A percentile compares a stretch with the other conserved stretches of the same genome.
Evolutionary conservation across 2,888 invertebrate genomes (phyloP).

Genomic region (Spisula subtruncata): DNA sequence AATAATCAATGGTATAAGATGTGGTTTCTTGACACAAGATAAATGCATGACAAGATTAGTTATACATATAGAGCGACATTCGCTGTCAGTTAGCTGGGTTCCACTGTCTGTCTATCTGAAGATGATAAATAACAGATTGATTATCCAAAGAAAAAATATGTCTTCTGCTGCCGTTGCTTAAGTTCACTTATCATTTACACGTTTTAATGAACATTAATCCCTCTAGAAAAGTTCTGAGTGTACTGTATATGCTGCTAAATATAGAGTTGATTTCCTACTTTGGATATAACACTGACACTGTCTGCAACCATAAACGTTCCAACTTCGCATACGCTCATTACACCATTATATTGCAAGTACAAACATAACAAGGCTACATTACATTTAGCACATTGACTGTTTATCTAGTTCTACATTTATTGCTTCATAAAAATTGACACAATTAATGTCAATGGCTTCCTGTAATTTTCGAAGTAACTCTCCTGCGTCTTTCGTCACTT

Average conservation of each 20-base stretch:
- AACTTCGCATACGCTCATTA: not conserved
- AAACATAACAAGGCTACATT: too few relatives aligned
- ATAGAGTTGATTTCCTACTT: not conserved
- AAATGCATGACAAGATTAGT: constrained; percentile 5
- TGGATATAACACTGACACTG: not conserved
- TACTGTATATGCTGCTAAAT: not conserved
- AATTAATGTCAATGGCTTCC: too few relatives aligned
- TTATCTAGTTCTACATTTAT: too few relatives aligned
- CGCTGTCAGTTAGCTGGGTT: not conserved
- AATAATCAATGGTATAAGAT: not conserved
- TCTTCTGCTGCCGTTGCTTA: too few relatives aligned
- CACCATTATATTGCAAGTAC: not conserved
- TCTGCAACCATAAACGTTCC: not conserved
- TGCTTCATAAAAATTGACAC: too few relatives aligned
- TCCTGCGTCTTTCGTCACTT: too few relatives aligned
- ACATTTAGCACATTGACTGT: too few relatives aligned
- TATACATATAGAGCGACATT: not conserved
- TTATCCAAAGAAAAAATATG: not conserved
- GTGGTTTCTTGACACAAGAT: not conserved
- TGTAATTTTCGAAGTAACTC: too few relatives aligned
- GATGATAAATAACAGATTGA: constrained; percentile 14
- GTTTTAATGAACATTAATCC: too few relatives aligned
- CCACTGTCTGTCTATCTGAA: too few relatives aligned
- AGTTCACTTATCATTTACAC: too few relatives aligned
- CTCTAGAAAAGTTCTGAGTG: too few relatives aligned